Evolutionary conservation across 2,888 invertebrate genomes (phyloP), one percentile per base, ranked within the genome.

Genomic region (Xylophagus ater): DNA sequence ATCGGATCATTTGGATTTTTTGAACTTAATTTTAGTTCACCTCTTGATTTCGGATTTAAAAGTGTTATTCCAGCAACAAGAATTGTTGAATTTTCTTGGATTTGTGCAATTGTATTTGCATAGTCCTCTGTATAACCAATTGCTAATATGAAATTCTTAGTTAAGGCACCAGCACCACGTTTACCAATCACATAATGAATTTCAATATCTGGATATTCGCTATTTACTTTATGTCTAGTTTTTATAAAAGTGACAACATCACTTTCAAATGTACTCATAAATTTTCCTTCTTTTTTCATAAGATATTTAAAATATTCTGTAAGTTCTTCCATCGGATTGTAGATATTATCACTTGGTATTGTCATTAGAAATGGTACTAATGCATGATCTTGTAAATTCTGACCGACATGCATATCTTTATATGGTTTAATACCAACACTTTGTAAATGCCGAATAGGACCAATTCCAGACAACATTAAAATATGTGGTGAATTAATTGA

Each of bases 321-420:
- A 7, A 26, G 5, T 26, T 12, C 12, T 6, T 26, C n/a, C n/a
- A n/a, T 26, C 26, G 13, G 26, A 8, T 4, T 12, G 12, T 21
- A 9, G 5, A n/a, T n/a, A n/a, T n/a, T 26, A 12, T 26, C n/a
- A 15, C 4, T 32, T 18, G 32, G 12, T 10, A 32, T 13, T 19
- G 10, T 19, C 7, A 59, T 20, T 14, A 57, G 51, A 1, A 61
- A 4, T 3, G 56, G 53, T 3, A 77, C 68, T 0, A 77, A 73
- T 15, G 81, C 74, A 57, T 88, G 87, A 54, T 88, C 87, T 59
- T 86, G 85, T 2, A 88, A 65, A 54, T 87, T 82, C 47, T 76
- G 68, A 1, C 83, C 84, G 0, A 86, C 80, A 1, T 49, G 49
- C 6, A 62, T 28, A 5, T 58, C 43, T 1, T 45, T 38, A 0